Evolutionary conservation across 2,113 vertebrate genomes (phyloP), one percentile per base, ranked within the genome.

Genomic region (Lucifuga dentata): DNA sequence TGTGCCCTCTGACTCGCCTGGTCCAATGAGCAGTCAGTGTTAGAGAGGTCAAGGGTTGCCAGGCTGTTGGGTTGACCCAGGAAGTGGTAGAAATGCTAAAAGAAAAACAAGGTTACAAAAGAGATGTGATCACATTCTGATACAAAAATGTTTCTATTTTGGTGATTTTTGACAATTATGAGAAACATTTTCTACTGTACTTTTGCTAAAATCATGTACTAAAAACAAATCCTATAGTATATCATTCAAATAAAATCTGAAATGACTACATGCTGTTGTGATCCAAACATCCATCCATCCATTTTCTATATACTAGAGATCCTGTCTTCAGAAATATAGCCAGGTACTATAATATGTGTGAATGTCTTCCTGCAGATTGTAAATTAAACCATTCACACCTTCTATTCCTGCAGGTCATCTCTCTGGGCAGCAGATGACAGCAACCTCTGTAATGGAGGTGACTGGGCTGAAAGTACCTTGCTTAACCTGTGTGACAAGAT

Each of bases 71-170:
- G 88, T 43, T 91, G 90, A 72, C 78, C 73, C 4, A 91, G 76
- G 66, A 91, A 91, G 76, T 89, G 57, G 66, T 84, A 88, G 77
- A 91, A 91, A 86, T 90, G 88, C 90, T 91, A 23, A n/a, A 50
- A 50, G 17, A 45, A 10, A 61, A 43, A 48, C 0, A 60, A 16
- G 13, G 10, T 61, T 32, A 48, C 3, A 40, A 24, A 44, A 5
- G 2, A 44, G 15, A 35, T 15, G 12, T 24, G n/a, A 29, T 11
- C 8, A 5, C 26, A 29, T n/a, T 55, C 29, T 26, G 32, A 2
- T 24, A 11, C 2, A 11, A 3, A 26, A 10, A 19, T 40, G 5
- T 26, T 12, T 13, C 13, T 17, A 44, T 17, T 15, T 8, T 16
- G 2, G 19, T 13, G 29, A 16, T 64, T 12, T 6, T 15, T 15